Evolutionary conservation across 23 tunicate genomes (phyloP), one percentile per base, ranked within the genome.

Genomic region (Styela clava): DNA sequence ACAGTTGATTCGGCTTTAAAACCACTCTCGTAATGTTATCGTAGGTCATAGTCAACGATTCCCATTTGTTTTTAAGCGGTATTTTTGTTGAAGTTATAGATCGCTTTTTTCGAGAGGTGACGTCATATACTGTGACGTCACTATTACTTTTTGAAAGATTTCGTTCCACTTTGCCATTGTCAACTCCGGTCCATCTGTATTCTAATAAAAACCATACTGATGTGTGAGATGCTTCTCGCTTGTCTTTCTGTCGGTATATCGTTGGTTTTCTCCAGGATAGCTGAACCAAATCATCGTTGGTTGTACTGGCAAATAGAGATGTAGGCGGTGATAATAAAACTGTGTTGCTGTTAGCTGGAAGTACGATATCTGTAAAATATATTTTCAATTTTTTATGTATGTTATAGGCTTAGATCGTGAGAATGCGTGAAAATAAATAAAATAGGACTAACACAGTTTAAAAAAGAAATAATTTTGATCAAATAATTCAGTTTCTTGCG

Each of bases 171-270:
- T 52, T 78, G 25, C 72, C 35, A 24, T 35, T 44, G 73, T 69
- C 74, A 35, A 28, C 35, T 26, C 88, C 85, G 2, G 81, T 35
- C 67, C 79, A 24, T 56, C 86, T 64, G 78, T 78, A 89, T 44
- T 89, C 95, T 29, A 89, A 61, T 22, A 81, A 74, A 36, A 61
- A 89, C 16, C 95, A 85, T 26, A 89, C 5, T 18, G 3, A 12
- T 30, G 32, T 71, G 3, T 5, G 34, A 16, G 23, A 21, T 35
- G 3, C 35, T n/a, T 21, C 34, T 5, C 35, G 34, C 12, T 7
- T 27, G 16, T 22, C 20, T 3, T 33, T 27, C 3, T n/a, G 37
- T 16, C 16, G 27, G 37, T 30, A 71, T 18, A 71, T 3, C 3
- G 7, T 76, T 29, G 81, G 81, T 44, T 51, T 76, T 16, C n/a